Evolutionary conservation across 2,113 vertebrate species (phyloP), one percentile per base, ranked within the genome.

Genomic region (Marmota monax): DNA sequence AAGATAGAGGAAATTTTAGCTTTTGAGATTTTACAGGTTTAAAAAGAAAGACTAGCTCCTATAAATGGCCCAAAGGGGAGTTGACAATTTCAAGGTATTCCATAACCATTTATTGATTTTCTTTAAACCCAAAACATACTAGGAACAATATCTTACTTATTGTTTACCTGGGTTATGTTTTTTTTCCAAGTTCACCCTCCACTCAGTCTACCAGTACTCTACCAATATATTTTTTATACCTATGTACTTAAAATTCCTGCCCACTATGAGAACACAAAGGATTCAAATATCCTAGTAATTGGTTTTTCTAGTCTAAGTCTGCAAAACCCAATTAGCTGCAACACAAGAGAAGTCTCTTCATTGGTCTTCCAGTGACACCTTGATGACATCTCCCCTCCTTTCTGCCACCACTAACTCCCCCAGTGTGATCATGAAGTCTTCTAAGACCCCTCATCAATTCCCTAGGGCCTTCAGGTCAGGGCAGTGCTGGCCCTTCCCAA

Each of bases 1-100:
- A 25, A 86, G 61, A 67, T 0, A 32, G 20, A n/a, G 2, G 16
- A 82, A 53, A 23, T 77, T 77, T 22, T 14, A 78, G 69, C 42
- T 79, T 84, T 76, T 58, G 70, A 34, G 29, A 56, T 51, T 10
- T 65, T 61, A 70, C 29, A 85, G 29, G 3, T 58, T 48, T 65
- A 29, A 67, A 87, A 51, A 42, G 39, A 45, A 92, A 58, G 12
- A 65, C 0, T 56, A 20, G 25, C 20, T 77, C 25, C 48, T 61
- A 58, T 25, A 93, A 90, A 90, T 95, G 77, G 45, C 84, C 34
- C 53, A 87, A 84, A 90, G 17, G 11, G 20, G 34, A 90, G 27
- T 1, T 34, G 20, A 83, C 1, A 85, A 76, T 42, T 65, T 80
- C 56, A 70, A 48, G 80, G 51, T 42, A 34, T 87, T 83, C 27